Conservation (phyloP, 2,797 vertebrate species). For the Tapera naevia region DNA sequence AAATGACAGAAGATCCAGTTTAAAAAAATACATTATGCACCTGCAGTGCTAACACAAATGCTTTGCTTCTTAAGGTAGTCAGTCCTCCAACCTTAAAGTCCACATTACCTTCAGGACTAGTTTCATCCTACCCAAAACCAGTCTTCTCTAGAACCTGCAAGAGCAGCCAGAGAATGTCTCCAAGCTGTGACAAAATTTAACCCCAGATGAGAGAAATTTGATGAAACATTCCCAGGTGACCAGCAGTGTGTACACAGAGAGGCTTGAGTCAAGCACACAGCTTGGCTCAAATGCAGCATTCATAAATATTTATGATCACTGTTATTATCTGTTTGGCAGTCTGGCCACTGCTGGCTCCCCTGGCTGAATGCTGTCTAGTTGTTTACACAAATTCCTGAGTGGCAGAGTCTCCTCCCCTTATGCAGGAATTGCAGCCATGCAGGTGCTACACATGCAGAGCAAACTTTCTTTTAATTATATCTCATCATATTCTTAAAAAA, state of each 20-base stretch:
- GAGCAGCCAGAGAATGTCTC: background rate
- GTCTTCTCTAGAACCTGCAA: background rate
- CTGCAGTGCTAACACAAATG: background rate
- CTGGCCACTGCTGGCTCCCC: background rate
- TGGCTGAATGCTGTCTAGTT: background rate
- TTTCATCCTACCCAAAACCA: background rate
- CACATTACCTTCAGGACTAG: background rate
- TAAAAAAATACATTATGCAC: no score
- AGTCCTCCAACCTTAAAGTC: background rate
- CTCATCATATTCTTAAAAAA: background rate
- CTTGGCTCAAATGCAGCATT: background rate
- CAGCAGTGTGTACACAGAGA: accelerated
- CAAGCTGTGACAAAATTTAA: background rate
- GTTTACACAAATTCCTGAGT: background rate
- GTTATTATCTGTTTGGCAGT: background rate
- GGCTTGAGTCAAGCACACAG: background rate
- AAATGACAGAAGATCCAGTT: background rate
- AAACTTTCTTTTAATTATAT: background rate
- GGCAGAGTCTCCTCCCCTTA: background rate
- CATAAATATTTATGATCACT: background rate
- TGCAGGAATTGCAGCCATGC: background rate
- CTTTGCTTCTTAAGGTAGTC: background rate
- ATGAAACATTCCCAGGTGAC: background rate
- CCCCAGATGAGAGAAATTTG: background rate
- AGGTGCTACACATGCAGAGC: background rate